Percentiles rank a stretch among this genome's conserved stretches.
phyloP scores from a whole-genome alignment of 2,797 vertebrate genomes.

The Hydrophis major region DNA sequence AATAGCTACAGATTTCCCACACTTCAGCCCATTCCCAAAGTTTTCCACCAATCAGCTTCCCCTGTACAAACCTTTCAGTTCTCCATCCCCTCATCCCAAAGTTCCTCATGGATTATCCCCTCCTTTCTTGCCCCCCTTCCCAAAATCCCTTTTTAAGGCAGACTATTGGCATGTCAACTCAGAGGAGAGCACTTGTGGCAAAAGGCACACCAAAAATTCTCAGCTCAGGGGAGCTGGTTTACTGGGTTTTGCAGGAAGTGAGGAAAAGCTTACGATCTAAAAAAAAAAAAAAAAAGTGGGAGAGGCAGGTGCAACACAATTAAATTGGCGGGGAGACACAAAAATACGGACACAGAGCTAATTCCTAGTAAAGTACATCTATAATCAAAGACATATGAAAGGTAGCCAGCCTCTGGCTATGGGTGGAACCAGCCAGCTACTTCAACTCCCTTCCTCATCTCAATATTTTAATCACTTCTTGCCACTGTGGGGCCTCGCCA shows the following conservation, averaged over 20 bases:
- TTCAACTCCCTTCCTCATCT: not conserved
- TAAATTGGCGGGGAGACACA: not conserved
- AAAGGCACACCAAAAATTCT: not conserved
- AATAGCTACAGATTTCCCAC: not conserved
- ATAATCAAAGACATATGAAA: constrained; percentile 46
- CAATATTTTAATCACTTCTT: not conserved
- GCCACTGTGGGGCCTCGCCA: not conserved
- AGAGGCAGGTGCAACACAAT: not conserved
- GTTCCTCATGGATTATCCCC: constrained; percentile 21
- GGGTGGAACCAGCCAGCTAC: not conserved
- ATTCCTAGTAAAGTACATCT: not conserved
- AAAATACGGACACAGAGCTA: not conserved
- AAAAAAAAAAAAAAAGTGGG: not conserved
- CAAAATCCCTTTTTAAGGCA: not conserved
- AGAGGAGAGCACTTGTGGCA: not conserved
- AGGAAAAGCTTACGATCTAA: not conserved
- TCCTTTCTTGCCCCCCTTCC: not conserved
- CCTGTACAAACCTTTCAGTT: not conserved
- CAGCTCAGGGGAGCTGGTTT: not conserved
- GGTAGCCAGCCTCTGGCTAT: constrained; percentile 27
- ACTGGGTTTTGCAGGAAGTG: not conserved
- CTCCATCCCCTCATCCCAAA: constrained; percentile 32
- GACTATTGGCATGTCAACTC: not conserved
- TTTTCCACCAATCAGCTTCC: not conserved
- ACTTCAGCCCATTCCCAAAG: not conserved